These are phyloP conservation scores for Xiphophorus hellerii DNA, from an alignment of 2,113 vertebrate species.

Conservation along the genomic window DNA sequence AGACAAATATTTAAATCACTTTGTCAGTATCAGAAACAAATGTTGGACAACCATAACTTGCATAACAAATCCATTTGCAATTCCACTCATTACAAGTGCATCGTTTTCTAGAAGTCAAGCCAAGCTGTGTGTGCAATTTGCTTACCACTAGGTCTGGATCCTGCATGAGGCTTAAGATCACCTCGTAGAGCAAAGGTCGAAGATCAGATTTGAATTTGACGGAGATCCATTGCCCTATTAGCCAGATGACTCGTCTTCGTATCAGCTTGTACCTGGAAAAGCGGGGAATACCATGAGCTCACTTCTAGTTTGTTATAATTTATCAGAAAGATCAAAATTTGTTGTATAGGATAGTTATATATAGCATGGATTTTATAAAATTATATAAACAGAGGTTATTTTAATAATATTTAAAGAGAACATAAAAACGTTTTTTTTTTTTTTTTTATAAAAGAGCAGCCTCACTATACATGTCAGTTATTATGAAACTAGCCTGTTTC, in stretches of 20 bases:
- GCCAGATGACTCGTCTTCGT: constrained; percentile 93
- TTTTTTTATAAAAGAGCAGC: too few species aligned
- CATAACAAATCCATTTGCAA: neutral
- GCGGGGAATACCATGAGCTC: neutral
- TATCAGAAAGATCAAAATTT: neutral
- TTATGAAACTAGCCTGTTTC: neutral
- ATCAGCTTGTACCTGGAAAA: constrained; percentile 91
- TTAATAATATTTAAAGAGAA: neutral
- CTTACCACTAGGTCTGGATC: constrained; percentile 97
- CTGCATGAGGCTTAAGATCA: constrained; percentile 92
- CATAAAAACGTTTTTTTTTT: neutral
- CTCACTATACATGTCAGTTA: neutral
- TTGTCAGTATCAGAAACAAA: too few species aligned
- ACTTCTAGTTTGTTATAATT: neutral
- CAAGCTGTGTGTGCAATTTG: neutral
- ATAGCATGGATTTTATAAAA: neutral
- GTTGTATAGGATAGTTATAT: neutral
- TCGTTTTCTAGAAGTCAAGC: constrained; percentile 6
- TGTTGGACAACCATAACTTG: too few species aligned
- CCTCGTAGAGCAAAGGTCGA: constrained; percentile 92
- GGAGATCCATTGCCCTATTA: constrained; percentile 97
- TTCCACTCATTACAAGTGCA: constrained; percentile 23
- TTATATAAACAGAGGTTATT: neutral
- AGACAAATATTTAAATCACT: too few species aligned
- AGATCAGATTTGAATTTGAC: constrained; percentile 97